Base-by-base conservation (phyloP, 2,797 vertebrate genomes). In the Rhynchotus rufescens region DNA sequence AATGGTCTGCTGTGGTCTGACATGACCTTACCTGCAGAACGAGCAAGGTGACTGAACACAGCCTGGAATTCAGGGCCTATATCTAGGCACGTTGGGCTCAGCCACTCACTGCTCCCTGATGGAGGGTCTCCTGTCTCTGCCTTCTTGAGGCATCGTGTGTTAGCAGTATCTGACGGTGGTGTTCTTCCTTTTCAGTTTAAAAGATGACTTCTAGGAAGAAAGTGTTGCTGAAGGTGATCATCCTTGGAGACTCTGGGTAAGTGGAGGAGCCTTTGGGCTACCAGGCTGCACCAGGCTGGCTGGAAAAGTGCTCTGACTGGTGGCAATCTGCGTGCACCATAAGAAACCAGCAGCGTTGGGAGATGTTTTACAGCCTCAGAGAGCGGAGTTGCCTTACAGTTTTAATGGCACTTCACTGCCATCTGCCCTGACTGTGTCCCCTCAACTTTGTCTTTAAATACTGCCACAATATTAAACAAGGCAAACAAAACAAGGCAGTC, bases 191-290 rank as follows among this genome's bases (percentile, higher is more conserved):
- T 95, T 61, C 82, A 98, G 98, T 97, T 98, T 97, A 97, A 98
- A 99, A 97, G 96, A 99, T 99, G 99, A 99, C 99, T 44, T 99
- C 99, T 97, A 99, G 99, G 97, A 99, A 99, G 99, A 99, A 99
- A 99, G 99, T 99, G 90, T 98, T 99, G 95, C 98, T 99, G 95
- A 99, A 99, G 98, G 99, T 99, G 93, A 99, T 99, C 98, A 99
- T 99, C 97, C 98, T 99, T 20, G 99, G 99, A 96, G 99, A 99
- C 92, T 99, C 99, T 8, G 99, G 99, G 99, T 99, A 97, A 98
- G 99, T 98, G 75, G 64, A 57, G 30, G 71, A 84, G 15, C 60
- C 51, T 89, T 91, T 85, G 64, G 57, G n/a, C 10, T 84, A 67
- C 36, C 30, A 22, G 6, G 69, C 59, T 78, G 13, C 32, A 13